Conservation (phyloP, 2,797 vertebrate species). For the Eulemur mongoz region DNA sequence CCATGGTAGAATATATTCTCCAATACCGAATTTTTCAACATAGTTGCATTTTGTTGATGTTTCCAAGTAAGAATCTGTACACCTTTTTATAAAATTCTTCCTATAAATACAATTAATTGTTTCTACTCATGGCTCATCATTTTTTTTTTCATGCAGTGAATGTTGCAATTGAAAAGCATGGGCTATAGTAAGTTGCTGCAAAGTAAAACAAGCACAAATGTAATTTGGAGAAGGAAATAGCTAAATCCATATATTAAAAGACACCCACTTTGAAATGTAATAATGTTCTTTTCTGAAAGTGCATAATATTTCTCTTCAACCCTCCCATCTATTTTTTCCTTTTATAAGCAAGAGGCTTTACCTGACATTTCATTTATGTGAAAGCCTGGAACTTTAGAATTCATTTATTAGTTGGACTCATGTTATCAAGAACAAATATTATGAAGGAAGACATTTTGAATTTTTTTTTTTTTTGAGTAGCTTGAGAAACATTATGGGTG, state of each 20-base stretch:
- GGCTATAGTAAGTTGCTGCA: neutral
- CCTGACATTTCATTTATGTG: neutral
- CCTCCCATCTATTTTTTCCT: neutral
- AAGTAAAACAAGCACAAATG: neutral
- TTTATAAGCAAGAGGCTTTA: neutral
- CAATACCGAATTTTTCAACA: neutral
- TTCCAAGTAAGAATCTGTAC: neutral
- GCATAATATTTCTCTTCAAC: neutral
- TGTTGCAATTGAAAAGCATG: neutral
- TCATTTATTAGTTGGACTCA: neutral
- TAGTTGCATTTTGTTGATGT: neutral
- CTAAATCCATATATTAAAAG: neutral
- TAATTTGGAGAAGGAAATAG: neutral
- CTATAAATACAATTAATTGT: neutral
- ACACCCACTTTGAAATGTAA: neutral
- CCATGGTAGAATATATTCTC: neutral
- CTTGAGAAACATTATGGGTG: neutral
- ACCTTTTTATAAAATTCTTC: neutral
- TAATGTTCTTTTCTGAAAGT: neutral
- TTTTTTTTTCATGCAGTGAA: slow-evolving; percentile 27
- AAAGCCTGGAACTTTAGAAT: slow-evolving; percentile 12
- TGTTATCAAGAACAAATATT: slow-evolving; percentile 22
- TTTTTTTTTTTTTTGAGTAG: neutral
- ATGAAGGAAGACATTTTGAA: neutral
- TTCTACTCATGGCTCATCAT: neutral